These are phyloP conservation scores for Eupithecia subfuscata DNA, from an alignment of 2,888 invertebrate species.

Conservation along the genomic window DNA sequence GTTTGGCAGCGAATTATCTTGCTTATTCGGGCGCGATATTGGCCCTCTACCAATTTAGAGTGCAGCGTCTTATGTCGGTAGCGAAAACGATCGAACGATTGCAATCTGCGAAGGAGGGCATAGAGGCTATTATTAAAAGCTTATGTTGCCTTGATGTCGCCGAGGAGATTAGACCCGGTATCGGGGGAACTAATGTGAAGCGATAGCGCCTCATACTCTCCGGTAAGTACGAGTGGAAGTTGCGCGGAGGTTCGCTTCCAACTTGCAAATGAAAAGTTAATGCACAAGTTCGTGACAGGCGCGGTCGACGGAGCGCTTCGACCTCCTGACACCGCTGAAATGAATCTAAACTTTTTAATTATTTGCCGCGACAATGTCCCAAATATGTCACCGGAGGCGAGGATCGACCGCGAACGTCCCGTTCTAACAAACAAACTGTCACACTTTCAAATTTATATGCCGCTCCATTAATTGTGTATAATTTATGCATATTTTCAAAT, in stretches of 20 bases:
- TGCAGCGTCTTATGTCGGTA: constrained; percentile 27
- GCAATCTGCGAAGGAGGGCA: constrained; percentile 33
- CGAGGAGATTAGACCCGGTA: constrained; percentile 27
- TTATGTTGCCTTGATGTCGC: constrained; percentile 30
- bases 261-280: constrained; percentile 81
- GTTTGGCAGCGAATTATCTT: constrained; percentile 36
- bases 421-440: constrained; percentile 39
- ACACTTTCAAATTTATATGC: constrained; percentile 41
- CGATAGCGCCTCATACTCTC: constrained; percentile 50
- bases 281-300: constrained; percentile 73
- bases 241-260: constrained; percentile 64
- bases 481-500: constrained; percentile 36
- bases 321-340: constrained; percentile 63
- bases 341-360: constrained; percentile 75
- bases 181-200: constrained; percentile 28
- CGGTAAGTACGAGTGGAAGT: constrained; percentile 64
- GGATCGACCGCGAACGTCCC: constrained; percentile 36
- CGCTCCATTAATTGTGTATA: constrained; percentile 35
- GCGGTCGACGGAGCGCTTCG: constrained; percentile 61
- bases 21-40: constrained; percentile 35
- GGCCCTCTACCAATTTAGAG: constrained; percentile 34
- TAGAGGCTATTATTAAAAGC: constrained; percentile 29
- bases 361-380: constrained; percentile 60
- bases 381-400: constrained; percentile 55
- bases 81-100: constrained; percentile 27